Conservation (phyloP, 2,797 vertebrate species). For the Propithecus perrieri region DNA sequence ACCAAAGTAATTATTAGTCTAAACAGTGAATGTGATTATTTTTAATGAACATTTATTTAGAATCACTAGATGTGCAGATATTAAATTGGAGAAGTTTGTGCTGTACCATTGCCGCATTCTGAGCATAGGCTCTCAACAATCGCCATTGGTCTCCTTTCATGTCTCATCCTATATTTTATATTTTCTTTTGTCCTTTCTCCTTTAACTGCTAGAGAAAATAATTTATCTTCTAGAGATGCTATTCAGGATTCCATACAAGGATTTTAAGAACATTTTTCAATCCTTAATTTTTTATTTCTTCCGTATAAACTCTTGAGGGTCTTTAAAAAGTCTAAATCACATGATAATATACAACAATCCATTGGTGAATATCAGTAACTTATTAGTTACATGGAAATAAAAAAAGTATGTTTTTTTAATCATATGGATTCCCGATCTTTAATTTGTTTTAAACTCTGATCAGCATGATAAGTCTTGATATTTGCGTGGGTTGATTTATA, state of each 20-base stretch:
- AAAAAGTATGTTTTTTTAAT: neutral
- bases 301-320: neutral
- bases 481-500: neutral
- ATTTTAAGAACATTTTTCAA: neutral
- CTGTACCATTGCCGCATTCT: neutral
- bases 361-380: neutral
- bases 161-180: neutral
- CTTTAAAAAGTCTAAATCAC: neutral
- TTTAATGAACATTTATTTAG: neutral
- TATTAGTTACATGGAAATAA: neutral
- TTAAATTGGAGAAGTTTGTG: neutral
- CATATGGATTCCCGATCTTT: neutral
- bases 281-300: neutral
- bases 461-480: neutral
- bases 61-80: neutral
- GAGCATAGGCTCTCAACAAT: neutral
- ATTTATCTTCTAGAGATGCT: neutral
- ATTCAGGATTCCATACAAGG: neutral
- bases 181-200: neutral
- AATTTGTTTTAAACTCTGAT: neutral
- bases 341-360: neutral
- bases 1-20: conserved; percentile 14
- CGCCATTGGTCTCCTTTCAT: neutral
- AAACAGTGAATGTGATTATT: neutral
- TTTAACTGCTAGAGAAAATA: neutral